Evolutionary conservation across 2,113 vertebrate species (phyloP), one percentile per base, ranked within the genome.

Genomic region (Gasterosteus nipponicus): DNA sequence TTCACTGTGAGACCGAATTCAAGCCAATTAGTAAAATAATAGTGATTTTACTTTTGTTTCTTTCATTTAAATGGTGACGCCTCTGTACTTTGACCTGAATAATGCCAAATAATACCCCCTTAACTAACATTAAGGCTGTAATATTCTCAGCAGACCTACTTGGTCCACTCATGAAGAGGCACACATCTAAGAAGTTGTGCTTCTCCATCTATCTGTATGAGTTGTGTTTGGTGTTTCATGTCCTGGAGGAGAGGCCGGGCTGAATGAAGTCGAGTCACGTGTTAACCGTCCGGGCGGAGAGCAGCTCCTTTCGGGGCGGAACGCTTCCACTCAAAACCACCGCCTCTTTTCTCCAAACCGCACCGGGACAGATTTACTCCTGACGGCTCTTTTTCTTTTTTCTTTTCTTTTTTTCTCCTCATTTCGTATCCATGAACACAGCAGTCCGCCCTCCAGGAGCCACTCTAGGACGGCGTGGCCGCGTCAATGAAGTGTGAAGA

Each of bases 261-360:
- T 62, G 1, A 46, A 47, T 73, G 7, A 79, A 66, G 68, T 82
- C 71, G 46, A 59, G 70, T 91, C 87, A 86, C 83, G 82, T 89
- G 87, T 77, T 49, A 6, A 11, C 51, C 72, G 86, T 87, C 77
- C 84, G 71, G 78, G 77, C 82, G 4, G 60, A 33, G 84, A 67
- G 81, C 70, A 65, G 71, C 86, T 88, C 81, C 75, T 86, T 35
- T 35, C 84, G 86, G 90, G 91, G 92, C 91, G 92, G 91, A 87
- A 87, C 89, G 18, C 84, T 84, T 67, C 71, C 77, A 77, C 68
- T 67, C 7, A 73, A 89, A 89, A 92, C 90, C 90, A 85, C 90
- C 91, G 86, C 91, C 90, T 89, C 91, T 86, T 86, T 86, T 88
- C 90, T 89, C 80, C 87, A 58, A 69, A 66, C 89, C 73, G 66